phyloP scores from a whole-genome alignment of 2,113 vertebrate genomes.

The Symphodus melops region DNA sequence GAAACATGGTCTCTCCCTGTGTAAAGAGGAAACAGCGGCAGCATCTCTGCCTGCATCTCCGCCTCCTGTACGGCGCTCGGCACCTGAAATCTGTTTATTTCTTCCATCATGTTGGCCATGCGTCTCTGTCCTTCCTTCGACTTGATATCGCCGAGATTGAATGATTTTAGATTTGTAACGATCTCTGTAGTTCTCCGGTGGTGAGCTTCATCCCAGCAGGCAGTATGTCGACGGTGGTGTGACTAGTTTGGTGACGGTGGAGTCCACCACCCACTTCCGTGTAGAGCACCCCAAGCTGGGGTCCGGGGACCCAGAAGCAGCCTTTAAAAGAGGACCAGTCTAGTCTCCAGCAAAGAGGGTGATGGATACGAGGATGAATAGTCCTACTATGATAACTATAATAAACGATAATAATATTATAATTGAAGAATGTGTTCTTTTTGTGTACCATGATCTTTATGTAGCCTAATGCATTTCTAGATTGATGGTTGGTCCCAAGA shows the following conservation, averaged over 20 bases:
- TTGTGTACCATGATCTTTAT: too few relatives aligned
- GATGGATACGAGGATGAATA: too few relatives aligned
- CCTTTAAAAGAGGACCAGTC: not conserved
- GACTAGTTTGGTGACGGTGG: conserved; percentile 75
- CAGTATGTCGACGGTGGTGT: conserved; percentile 70
- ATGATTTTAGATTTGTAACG: conserved; percentile 47
- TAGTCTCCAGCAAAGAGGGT: not conserved
- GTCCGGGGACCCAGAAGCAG: conserved; percentile 36
- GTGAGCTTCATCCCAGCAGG: conserved; percentile 82
- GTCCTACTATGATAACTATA: too few relatives aligned
- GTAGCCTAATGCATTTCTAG: too few relatives aligned
- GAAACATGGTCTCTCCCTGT: not conserved
- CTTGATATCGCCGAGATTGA: conserved; percentile 6
- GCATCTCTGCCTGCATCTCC: conserved; percentile 90
- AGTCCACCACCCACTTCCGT: conserved; percentile 83
- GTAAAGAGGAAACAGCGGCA: conserved; percentile 83
- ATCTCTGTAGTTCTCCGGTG: conserved; percentile 50
- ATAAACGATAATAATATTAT: too few relatives aligned
- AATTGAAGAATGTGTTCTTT: too few relatives aligned
- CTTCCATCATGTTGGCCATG: conserved; percentile 94
- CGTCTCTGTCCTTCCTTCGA: conserved; percentile 34
- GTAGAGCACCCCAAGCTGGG: conserved; percentile 46
- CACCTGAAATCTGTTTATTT: conserved; percentile 96
- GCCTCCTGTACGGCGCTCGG: conserved; percentile 88
- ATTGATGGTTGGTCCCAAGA: too few relatives aligned